These are phyloP conservation scores for Urocynchramus pylzowi DNA, from an alignment of 2,113 vertebrate genomes.

Conservation along the genomic window DNA sequence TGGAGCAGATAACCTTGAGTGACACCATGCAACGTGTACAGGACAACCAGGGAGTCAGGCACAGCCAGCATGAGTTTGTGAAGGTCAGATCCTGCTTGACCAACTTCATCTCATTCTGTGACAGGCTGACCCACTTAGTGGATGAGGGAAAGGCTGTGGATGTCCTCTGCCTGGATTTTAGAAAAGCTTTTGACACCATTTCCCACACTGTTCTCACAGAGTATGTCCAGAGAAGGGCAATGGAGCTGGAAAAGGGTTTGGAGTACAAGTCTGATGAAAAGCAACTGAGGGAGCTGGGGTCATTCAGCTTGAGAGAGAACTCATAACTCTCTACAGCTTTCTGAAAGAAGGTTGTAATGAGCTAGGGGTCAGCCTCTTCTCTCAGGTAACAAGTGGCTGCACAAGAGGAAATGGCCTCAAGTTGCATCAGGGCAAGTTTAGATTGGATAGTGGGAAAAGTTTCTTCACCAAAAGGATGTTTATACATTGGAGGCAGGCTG, in stretches of 20 bases:
- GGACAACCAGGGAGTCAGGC: not conserved
- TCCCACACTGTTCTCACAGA: not conserved
- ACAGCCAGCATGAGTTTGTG: not conserved
- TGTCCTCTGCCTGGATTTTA: not conserved
- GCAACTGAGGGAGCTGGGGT: not conserved
- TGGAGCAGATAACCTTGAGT: not conserved
- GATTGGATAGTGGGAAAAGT: not conserved
- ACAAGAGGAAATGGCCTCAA: not conserved
- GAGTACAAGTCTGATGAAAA: not conserved
- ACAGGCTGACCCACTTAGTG: not conserved
- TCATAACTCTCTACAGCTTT: not conserved
- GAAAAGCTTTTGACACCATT: not conserved
- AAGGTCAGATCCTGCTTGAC: not conserved
- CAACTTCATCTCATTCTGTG: not conserved
- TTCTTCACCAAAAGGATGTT: not conserved
- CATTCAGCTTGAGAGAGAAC: rapidly evolving
- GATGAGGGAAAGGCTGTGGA: not conserved
- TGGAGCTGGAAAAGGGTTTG: not conserved
- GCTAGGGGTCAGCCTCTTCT: not conserved
- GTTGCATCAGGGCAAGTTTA: not conserved
- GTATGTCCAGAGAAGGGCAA: not conserved
- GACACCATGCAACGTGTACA: not conserved
- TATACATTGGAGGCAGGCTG: not conserved
- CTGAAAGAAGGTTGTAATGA: not conserved
- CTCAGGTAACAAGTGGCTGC: not conserved